These are phyloP conservation scores for Macroglossus sobrinus DNA, from an alignment of 2,113 vertebrate genomes.

Conservation along the genomic window DNA sequence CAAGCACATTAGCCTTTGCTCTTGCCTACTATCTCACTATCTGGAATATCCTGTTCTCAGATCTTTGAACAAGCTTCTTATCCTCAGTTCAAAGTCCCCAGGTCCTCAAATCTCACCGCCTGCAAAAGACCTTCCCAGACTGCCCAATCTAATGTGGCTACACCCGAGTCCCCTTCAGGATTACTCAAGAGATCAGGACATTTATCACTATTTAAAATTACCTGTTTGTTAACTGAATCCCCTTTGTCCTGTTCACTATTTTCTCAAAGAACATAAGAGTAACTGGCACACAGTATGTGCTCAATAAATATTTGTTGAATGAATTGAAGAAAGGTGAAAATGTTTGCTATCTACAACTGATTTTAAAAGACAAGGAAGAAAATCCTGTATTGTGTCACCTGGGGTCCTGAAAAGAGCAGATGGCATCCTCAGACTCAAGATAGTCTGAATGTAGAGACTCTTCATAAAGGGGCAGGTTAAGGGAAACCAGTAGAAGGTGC, in stretches of 20 bases:
- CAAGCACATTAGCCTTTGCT: background rate
- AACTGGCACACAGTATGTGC: background rate
- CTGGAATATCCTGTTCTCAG: background rate
- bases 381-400: background rate
- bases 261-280: background rate
- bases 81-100: background rate
- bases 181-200: background rate
- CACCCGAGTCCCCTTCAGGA: background rate
- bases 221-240: background rate
- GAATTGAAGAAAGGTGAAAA: conserved; percentile 25
- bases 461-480: background rate
- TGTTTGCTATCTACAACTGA: background rate
- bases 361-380: background rate
- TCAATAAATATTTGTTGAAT: background rate
- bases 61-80: background rate
- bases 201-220: background rate
- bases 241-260: background rate
- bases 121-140: background rate
- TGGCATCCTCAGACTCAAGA: background rate
- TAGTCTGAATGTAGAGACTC: background rate
- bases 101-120: background rate
- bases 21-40: background rate
- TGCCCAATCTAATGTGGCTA: background rate
- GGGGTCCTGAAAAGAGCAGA: background rate
- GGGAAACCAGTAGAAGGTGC: background rate